Conservation (phyloP, 2,797 vertebrate species). For the Lemur catta region DNA sequence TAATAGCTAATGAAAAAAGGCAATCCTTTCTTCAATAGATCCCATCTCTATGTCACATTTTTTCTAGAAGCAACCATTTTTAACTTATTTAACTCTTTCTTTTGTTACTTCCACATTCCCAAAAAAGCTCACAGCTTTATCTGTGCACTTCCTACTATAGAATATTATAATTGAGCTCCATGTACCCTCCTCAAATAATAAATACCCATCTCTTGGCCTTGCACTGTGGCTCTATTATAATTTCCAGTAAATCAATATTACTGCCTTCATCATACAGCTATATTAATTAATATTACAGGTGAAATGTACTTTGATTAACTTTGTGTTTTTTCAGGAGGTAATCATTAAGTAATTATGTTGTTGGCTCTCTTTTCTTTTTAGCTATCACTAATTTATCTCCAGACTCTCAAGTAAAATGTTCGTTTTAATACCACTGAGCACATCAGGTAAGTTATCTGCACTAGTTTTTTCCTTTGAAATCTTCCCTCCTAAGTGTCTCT, state of each 20-base stretch:
- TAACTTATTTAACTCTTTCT: neutral
- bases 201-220: neutral
- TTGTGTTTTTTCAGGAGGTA: neutral
- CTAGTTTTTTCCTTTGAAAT: neutral
- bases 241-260: conserved; percentile 19
- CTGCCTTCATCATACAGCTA: neutral
- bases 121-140: neutral
- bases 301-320: conserved; percentile 8
- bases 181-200: neutral
- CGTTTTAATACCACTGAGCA: neutral
- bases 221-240: neutral
- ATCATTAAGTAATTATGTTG: conserved; percentile 1
- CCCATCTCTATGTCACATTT: neutral
- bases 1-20: neutral
- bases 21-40: neutral
- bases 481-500: neutral
- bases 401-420: neutral
- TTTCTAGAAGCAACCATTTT: neutral
- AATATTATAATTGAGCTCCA: neutral
- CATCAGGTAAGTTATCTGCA: neutral
- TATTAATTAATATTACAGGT: neutral
- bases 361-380: neutral
- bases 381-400: neutral
- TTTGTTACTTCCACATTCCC: neutral
- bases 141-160: neutral